These are phyloP conservation scores for Spizaetus ornatus DNA, from an alignment of 2,113 vertebrate species.

Conservation along the genomic window DNA sequence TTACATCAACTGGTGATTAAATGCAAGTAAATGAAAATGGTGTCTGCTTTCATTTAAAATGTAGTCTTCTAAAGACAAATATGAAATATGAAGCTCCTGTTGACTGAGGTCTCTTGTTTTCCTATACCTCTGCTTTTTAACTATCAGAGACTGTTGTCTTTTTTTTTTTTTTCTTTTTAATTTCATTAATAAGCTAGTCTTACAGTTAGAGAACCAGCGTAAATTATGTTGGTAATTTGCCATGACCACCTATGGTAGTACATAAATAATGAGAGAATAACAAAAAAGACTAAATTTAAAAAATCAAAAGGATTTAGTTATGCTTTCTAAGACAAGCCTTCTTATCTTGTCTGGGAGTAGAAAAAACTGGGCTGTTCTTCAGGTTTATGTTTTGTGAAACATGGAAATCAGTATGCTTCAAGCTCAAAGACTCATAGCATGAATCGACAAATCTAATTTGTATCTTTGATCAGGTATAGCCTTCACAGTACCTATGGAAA, in stretches of 20 bases:
- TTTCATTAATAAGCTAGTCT: not conserved
- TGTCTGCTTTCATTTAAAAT: not conserved
- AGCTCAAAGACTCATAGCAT: not conserved
- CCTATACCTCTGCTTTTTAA: not conserved
- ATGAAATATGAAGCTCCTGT: not conserved
- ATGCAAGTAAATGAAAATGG: not conserved
- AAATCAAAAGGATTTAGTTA: not conserved
- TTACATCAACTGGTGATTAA: not conserved
- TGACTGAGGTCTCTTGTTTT: not conserved
- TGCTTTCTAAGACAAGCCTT: not conserved
- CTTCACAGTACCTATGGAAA: not conserved
- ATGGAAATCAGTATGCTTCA: not conserved
- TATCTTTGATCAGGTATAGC: not conserved
- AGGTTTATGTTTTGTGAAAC: not conserved
- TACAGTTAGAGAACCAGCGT: not conserved
- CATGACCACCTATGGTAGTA: constrained; percentile 3
- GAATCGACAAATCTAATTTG: not conserved
- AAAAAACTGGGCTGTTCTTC: not conserved
- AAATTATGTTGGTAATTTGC: constrained; percentile 18
- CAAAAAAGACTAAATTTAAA: not conserved
- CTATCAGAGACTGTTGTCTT: not conserved
- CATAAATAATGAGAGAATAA: constrained; percentile 10
- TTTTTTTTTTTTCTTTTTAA: not conserved
- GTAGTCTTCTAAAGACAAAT: not conserved
- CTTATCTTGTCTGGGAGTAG: not conserved